Evolutionary conservation across 2,113 vertebrate genomes (phyloP), one percentile per base, ranked within the genome.

Genomic region (Xiphophorus hellerii): DNA sequence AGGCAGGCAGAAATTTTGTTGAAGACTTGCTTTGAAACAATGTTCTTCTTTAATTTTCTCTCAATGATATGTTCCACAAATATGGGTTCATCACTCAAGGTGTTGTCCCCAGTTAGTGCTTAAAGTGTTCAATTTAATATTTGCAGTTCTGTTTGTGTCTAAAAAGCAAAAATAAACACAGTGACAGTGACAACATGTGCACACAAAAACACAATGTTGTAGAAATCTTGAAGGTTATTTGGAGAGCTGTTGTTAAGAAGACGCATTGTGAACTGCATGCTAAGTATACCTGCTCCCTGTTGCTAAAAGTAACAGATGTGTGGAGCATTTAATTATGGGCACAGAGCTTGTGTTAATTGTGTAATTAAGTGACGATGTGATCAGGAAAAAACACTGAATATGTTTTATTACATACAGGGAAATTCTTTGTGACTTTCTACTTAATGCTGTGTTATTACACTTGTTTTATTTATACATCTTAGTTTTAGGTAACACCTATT

Each of bases 361-460:
- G 54, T 80, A 81, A 84, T 86, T 88, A 85, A 70, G 63, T 73
- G 63, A 30, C 30, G 22, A 71, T 62, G 66, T 78, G 44, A 85
- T 80, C 66, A 82, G 73, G 29, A 76, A 66, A 37, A 37, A 37
- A 17, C 51, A 67, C 42, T 72, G 30, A 84, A 79, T 2, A 78
- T 73, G 74, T 62, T 74, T 29, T 62, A 87, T 82, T 82, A 85
- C 28, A 58, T n/a, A 64, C 8, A 69, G 33, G 39, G 9, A 69
- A 17, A 71, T 44, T n/a, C 0, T 20, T 10, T 37, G 58, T 62
- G 42, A 17, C 22, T 25, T 58, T 58, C 10, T n/a, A 33, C 20
- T 62, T 30, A 7, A 25, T 27, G 60, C 20, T 73, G 60, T 25
- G 54, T 51, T 22, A 1, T 0, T n/a, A 29, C 54, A 28, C 15